A percentile compares a stretch with the other conserved stretches of the same genome.
Conservation (phyloP, 1,140 invertebrate genomes). For the Drosophila ogumai region DNA sequence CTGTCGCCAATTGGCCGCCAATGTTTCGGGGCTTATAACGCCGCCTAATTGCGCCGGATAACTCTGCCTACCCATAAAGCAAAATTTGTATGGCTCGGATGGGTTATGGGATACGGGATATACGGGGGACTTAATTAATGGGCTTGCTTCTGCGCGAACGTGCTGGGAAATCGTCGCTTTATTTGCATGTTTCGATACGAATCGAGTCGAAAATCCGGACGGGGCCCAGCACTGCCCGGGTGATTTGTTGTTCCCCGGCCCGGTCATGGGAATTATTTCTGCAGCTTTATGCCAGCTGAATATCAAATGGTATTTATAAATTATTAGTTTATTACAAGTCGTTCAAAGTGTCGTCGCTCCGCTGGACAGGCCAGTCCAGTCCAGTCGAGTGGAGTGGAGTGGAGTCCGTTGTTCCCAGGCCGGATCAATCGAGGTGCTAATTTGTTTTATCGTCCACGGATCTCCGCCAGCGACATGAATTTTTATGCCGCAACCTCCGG, state of each 20-base stretch:
- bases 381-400: not conserved
- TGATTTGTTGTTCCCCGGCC: conserved; percentile 55
- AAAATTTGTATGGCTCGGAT: conserved; percentile 48
- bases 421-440: conserved; percentile 52
- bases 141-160: conserved; percentile 63
- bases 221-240: not conserved
- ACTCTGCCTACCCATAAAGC: conserved; percentile 51
- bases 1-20: conserved; percentile 56
- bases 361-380: not conserved
- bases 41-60: conserved; percentile 65
- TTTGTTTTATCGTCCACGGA: conserved; percentile 64
- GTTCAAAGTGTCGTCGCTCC: conserved; percentile 33
- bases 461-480: conserved; percentile 54
- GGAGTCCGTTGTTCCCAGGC: conserved; percentile 6
- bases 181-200: conserved; percentile 66
- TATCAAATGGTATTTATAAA: conserved; percentile 76
- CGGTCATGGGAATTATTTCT: conserved; percentile 78
- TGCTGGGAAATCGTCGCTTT: conserved; percentile 71
- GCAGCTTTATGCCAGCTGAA: conserved; percentile 70
- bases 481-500: conserved; percentile 37
- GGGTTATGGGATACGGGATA: conserved; percentile 11
- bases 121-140: conserved; percentile 65
- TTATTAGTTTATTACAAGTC: conserved; percentile 76
- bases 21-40: conserved; percentile 54
- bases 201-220: conserved; percentile 36